These are phyloP conservation scores for Megathymus violae DNA, from an alignment of 1,140 invertebrate species.

Conservation along the genomic window DNA sequence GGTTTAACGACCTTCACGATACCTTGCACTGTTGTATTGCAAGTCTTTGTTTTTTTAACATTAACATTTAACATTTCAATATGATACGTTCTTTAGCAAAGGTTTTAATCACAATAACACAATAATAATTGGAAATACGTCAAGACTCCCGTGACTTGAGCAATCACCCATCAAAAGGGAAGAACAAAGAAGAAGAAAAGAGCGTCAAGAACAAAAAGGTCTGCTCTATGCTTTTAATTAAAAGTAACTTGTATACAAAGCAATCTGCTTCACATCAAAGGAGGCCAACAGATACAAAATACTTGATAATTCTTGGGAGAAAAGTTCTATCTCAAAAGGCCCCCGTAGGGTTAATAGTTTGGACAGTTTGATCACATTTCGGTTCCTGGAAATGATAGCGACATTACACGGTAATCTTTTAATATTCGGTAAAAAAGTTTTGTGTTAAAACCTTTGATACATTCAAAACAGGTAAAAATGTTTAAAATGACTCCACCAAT, in stretches of 20 bases:
- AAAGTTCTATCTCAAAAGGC: conserved; percentile 11
- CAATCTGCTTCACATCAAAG: conserved; percentile 24
- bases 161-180: too few relatives aligned
- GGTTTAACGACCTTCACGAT: too few relatives aligned
- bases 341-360: conserved; percentile 19
- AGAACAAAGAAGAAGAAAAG: too few relatives aligned
- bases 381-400: conserved; percentile 1
- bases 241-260: conserved; percentile 56
- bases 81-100: too few relatives aligned
- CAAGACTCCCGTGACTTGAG: too few relatives aligned
- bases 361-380: conserved; percentile 15
- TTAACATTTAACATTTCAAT: too few relatives aligned
- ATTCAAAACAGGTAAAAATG: too few relatives aligned
- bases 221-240: conserved; percentile 61
- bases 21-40: too few relatives aligned
- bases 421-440: neutral
- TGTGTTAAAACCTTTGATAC: too few relatives aligned
- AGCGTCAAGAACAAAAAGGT: conserved; percentile 51
- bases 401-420: conserved; percentile 6
- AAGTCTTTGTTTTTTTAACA: conserved; percentile 15
- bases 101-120: too few relatives aligned
- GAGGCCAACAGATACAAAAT: conserved; percentile 29
- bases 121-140: too few relatives aligned
- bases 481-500: too few relatives aligned
- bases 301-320: conserved; percentile 18